Conservation (phyloP, 1,140 invertebrate species). For the Macrobrachium nipponense region DNA sequence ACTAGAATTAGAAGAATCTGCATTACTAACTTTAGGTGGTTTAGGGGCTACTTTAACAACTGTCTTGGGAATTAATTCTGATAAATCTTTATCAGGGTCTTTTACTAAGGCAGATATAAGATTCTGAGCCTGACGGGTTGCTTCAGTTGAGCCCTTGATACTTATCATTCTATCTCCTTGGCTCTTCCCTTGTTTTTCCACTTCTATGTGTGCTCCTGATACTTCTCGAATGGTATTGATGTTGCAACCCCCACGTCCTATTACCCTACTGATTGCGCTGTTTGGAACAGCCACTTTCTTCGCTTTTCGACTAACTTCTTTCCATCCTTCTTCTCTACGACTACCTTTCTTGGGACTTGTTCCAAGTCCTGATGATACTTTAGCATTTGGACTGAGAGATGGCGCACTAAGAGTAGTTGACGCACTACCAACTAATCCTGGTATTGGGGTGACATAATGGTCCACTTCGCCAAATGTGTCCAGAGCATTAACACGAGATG, state of each 20-base stretch:
- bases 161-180: slow-evolving; percentile 94
- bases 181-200: slow-evolving; percentile 95
- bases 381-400: slow-evolving; percentile 49
- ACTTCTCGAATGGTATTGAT: slow-evolving; percentile 96
- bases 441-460: slow-evolving; percentile 56
- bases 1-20: slow-evolving; percentile 31
- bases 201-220: slow-evolving; percentile 96
- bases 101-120: slow-evolving; percentile 68
- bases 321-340: slow-evolving; percentile 92
- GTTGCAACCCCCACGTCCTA: slow-evolving; percentile 94
- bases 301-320: slow-evolving; percentile 68
- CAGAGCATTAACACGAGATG: slow-evolving; percentile 60
- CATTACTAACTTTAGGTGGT: slow-evolving; percentile 66
- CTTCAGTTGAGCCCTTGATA: slow-evolving; percentile 79
- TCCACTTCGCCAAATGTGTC: slow-evolving; percentile 63
- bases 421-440: slow-evolving; percentile 68
- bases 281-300: slow-evolving; percentile 94
- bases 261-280: slow-evolving; percentile 94
- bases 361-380: slow-evolving; percentile 52
- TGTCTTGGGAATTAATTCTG: slow-evolving; percentile 69
- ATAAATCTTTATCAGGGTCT: slow-evolving; percentile 71
- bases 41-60: slow-evolving; percentile 64
- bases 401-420: slow-evolving; percentile 65
- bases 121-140: slow-evolving; percentile 74
- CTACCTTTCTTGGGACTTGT: slow-evolving; percentile 80